phyloP scores from a whole-genome alignment of 1,140 invertebrate species.

The Galendromus occidentalis region DNA sequence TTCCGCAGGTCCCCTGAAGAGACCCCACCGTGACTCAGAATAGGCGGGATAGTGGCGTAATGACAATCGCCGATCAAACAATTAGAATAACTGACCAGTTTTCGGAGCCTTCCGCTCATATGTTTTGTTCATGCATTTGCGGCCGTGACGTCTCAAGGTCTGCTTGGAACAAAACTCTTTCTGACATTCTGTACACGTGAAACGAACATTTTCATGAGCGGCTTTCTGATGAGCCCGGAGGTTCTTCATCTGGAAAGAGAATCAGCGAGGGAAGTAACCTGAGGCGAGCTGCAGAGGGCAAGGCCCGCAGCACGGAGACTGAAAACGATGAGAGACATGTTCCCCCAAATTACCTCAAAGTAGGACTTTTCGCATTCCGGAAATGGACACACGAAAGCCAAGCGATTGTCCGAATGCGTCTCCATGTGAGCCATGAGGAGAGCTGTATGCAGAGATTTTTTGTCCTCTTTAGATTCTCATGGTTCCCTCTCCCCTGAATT shows the following conservation, averaged over 20 bases:
- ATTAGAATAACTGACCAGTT: background rate
- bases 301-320: too few species aligned
- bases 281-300: too few species aligned
- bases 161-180: slow-evolving; percentile 1
- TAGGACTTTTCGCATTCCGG: background rate
- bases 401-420: background rate
- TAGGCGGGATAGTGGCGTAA: too few species aligned
- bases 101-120: background rate
- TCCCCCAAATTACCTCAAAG: background rate
- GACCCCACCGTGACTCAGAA: too few species aligned
- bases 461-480: too few species aligned
- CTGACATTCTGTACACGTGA: background rate
- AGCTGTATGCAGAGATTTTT: background rate
- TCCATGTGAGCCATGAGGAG: background rate
- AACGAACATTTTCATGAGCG: background rate
- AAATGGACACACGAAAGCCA: background rate
- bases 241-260: background rate
- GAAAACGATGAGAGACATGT: too few species aligned
- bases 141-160: background rate
- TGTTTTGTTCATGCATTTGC: background rate
- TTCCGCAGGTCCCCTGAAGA: background rate
- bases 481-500: too few species aligned
- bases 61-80: too few species aligned
- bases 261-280: too few species aligned
- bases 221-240: background rate